A percentile compares a stretch with the other conserved stretches of the same genome.
phyloP scores from a whole-genome alignment of 2,888 invertebrate genomes.

The Chrysolina haemoptera region DNA sequence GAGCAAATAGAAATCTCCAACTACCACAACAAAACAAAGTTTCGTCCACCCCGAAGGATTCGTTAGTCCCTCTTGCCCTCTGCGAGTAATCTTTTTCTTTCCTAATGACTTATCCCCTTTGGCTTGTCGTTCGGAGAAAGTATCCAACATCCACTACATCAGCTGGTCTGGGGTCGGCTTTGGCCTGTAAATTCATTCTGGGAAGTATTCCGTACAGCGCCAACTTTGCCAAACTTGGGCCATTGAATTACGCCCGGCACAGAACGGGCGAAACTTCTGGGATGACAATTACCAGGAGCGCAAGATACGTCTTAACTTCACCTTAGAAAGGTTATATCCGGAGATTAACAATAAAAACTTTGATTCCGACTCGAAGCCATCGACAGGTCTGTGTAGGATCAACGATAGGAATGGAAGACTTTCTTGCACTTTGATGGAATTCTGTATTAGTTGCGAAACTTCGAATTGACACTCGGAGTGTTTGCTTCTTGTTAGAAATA shows the following conservation, averaged over 20 bases:
- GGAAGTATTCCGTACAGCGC: conserved; percentile 48
- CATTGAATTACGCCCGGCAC: conserved; percentile 58
- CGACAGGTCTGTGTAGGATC: background rate
- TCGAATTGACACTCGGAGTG: too few species aligned
- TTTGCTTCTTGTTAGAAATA: too few species aligned
- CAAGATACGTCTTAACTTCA: conserved; percentile 42
- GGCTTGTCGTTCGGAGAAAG: conserved; percentile 12
- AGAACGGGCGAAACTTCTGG: conserved; percentile 57
- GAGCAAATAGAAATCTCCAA: background rate
- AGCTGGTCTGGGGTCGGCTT: background rate
- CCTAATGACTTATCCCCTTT: conserved; percentile 12
- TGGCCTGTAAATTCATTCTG: conserved; percentile 52
- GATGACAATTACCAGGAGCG: conserved; percentile 55
- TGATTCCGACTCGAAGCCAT: conserved; percentile 16
- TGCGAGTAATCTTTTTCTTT: conserved; percentile 8
- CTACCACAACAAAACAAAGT: background rate
- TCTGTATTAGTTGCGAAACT: too few species aligned
- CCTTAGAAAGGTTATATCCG: conserved; percentile 40
- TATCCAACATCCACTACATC: conserved; percentile 4
- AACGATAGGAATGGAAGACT: background rate
- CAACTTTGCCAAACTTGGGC: conserved; percentile 59
- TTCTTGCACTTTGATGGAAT: background rate
- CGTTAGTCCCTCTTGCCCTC: background rate
- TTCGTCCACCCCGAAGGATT: background rate
- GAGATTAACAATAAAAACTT: conserved; percentile 49